These are phyloP conservation scores for Ceratitis capitata DNA, from an alignment of 1,140 invertebrate genomes.

Conservation along the genomic window DNA sequence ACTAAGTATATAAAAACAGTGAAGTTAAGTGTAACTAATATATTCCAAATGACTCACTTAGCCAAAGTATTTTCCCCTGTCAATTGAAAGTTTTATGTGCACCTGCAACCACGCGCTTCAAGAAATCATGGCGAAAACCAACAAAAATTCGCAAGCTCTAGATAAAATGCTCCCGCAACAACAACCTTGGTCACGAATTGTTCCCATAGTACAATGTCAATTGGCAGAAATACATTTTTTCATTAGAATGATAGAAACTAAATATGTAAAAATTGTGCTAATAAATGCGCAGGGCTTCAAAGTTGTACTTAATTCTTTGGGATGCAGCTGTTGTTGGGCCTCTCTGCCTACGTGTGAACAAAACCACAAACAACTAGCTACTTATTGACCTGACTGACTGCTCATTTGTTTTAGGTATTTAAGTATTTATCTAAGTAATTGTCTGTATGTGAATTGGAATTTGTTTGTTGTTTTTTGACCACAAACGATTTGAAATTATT, in stretches of 20 bases:
- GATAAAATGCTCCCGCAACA: background rate
- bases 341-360: background rate
- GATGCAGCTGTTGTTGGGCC: background rate
- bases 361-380: background rate
- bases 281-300: background rate
- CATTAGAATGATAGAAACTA: too few relatives aligned
- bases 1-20: too few relatives aligned
- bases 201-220: constrained; percentile 29
- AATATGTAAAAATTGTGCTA: too few relatives aligned
- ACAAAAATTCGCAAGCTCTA: background rate
- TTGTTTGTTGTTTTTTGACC: background rate
- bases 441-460: background rate
- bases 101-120: background rate
- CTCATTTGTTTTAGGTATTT: background rate
- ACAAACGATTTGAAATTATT: background rate
- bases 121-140: background rate
- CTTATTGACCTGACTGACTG: background rate
- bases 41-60: background rate
- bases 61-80: background rate
- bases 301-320: background rate
- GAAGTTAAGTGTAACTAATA: background rate
- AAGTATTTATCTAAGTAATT: background rate
- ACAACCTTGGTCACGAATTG: constrained; percentile 15
- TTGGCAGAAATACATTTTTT: too few relatives aligned
- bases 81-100: background rate